Percentiles rank a stretch among this genome's conserved stretches.
Evolutionary conservation across 2,113 vertebrate genomes (phyloP).

Genomic region (Elephantulus edwardii): DNA sequence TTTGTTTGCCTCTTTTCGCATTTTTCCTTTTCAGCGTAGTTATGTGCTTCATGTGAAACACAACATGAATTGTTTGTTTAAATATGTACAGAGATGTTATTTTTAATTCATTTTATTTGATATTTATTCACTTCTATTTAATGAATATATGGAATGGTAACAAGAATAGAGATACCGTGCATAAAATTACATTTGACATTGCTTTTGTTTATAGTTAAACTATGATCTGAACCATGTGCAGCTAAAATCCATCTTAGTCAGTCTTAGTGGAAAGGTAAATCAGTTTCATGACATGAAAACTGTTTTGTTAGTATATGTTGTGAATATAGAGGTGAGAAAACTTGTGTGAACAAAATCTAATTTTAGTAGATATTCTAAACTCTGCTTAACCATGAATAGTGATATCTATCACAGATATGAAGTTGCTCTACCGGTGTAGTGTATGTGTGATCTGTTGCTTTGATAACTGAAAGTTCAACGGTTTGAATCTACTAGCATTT

Average conservation of each 20-base stretch:
- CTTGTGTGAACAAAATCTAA: background rate
- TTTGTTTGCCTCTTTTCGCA: background rate
- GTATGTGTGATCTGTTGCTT: too few species aligned
- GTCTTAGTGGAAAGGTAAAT: background rate
- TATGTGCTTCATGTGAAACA: background rate
- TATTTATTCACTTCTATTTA: slow-evolving; percentile 1
- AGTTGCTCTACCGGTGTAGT: too few species aligned
- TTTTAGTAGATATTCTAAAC: background rate
- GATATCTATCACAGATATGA: background rate
- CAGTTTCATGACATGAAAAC: background rate
- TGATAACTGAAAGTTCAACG: too few species aligned
- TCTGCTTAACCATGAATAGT: background rate
- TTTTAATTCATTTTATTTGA: background rate
- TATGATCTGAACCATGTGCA: background rate
- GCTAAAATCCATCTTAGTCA: background rate
- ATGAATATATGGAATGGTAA: background rate
- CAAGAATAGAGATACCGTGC: background rate
- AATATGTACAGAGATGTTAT: too few species aligned
- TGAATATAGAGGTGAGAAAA: background rate
- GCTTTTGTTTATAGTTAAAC: background rate
- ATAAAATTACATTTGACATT: background rate
- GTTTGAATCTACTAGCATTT: too few species aligned
- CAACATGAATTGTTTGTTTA: background rate
- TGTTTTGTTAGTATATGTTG: background rate
- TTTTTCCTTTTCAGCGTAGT: background rate